A percentile compares a stretch with the other conserved stretches of the same genome.
phyloP scores from a whole-genome alignment of 2,888 invertebrate genomes.

The Lysandra bellargus region DNA sequence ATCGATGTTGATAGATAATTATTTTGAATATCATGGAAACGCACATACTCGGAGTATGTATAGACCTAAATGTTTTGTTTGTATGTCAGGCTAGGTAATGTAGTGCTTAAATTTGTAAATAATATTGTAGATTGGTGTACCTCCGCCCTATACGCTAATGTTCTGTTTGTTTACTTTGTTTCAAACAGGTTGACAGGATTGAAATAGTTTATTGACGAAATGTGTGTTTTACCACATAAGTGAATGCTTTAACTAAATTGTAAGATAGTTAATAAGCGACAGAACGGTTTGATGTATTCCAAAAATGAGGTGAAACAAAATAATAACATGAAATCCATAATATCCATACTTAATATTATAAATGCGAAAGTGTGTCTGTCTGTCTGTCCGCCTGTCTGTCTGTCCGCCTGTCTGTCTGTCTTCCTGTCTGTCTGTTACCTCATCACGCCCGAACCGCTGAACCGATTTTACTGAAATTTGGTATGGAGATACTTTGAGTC shows the following conservation, averaged over 20 bases:
- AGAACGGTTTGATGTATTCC: constrained; percentile 34
- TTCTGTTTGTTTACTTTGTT: constrained; percentile 46
- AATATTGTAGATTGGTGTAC: constrained; percentile 70
- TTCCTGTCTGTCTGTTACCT: too few species aligned
- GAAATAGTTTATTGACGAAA: constrained; percentile 42
- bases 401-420: too few species aligned
- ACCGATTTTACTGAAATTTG: too few species aligned
- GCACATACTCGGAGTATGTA: constrained; percentile 23
- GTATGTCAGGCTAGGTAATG: constrained; percentile 44
- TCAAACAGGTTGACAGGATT: constrained; percentile 33
- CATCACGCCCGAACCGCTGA: too few species aligned
- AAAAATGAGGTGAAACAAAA: constrained; percentile 13
- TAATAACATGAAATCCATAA: background rate
- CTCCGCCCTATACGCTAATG: constrained; percentile 58
- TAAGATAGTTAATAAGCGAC: constrained; percentile 68
- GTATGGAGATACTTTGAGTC: too few species aligned
- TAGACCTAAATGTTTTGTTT: background rate
- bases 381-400: too few species aligned
- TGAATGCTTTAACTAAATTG: constrained; percentile 76
- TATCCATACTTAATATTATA: too few species aligned
- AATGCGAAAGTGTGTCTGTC: too few species aligned
- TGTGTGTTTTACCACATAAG: constrained; percentile 62
- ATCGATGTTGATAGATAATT: constrained; percentile 30
- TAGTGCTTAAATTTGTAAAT: constrained; percentile 72
- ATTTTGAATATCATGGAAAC: constrained; percentile 15